Conservation (phyloP, 92 coral and sea anemone genomes). For the Heteractis magnifica region DNA sequence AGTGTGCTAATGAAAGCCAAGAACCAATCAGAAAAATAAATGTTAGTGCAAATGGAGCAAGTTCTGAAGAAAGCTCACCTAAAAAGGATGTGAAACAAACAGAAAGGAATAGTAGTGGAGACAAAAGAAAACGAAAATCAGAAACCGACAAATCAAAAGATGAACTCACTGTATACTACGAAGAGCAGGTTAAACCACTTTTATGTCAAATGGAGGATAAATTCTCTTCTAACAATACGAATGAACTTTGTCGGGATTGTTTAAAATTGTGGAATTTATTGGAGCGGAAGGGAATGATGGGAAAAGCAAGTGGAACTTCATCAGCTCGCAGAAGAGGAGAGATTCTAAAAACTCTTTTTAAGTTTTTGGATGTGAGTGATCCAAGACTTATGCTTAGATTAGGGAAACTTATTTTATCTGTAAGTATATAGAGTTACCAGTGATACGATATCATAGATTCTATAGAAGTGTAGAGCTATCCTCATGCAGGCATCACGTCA, state of each 20-base stretch:
- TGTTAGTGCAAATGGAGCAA: conserved; percentile 23
- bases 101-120: conserved; percentile 67
- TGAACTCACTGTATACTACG: conserved; percentile 68
- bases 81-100: conserved; percentile 35
- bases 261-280: conserved; percentile 69
- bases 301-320: conserved; percentile 75
- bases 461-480: too few relatives aligned
- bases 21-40: conserved; percentile 47
- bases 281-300: conserved; percentile 73
- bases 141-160: conserved; percentile 60
- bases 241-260: conserved; percentile 83
- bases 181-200: conserved; percentile 87
- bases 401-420: conserved; percentile 82
- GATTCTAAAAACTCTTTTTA: conserved; percentile 85
- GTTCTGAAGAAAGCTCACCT: conserved; percentile 37
- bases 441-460: too few relatives aligned
- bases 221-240: conserved; percentile 54
- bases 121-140: conserved; percentile 58
- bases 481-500: too few relatives aligned
- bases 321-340: conserved; percentile 86
- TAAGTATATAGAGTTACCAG: conserved; percentile 38
- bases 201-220: conserved; percentile 79
- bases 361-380: conserved; percentile 84
- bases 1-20: conserved; percentile 48
- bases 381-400: conserved; percentile 83